Evolutionary conservation across 2,797 vertebrate species (phyloP), one percentile per base, ranked within the genome.

Genomic region (Ciconia nigra): DNA sequence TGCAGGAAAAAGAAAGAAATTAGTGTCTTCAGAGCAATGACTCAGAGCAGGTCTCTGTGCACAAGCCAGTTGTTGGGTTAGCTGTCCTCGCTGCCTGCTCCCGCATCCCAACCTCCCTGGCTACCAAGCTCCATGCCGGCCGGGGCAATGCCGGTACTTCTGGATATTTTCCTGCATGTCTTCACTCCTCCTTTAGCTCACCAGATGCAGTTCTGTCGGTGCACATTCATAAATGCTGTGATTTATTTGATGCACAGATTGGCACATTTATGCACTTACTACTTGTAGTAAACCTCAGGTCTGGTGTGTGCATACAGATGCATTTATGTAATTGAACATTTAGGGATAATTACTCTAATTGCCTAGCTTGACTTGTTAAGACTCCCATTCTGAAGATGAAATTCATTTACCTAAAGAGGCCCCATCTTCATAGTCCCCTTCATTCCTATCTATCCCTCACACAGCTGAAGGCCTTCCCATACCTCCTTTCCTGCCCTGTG

Each of bases 291-390:
- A 94, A 91, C 46, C 33, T 89, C 62, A 79, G 42, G 39, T 41
- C 62, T 79, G 47, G 29, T 54, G 2, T 89, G 72, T 82, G 31
- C 31, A 35, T 83, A 81, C 76, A 86, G 72, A 76, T 37, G 21
- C 51, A 57, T 87, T 79, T 89, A 42, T 62, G 51, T 84, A 94
- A 96, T 76, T 93, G 73, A 84, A 92, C 69, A 41, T 90, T 92
- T 59, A 70, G 31, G 14, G 25, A 47, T 85, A 92, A 95, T 94
- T 92, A 86, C 35, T 92, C 54, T 90, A 89, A 96, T 84, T 94
- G 78, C 81, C 62, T 57, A 67, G 65, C 72, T 89, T 62, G 57
- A 67, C 42, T 94, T 62, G 31, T 83, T 89, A 85, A 47, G 44
- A 17, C 20, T 96, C 46, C 31, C 5, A 21, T 80, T 78, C 72